phyloP scores from a whole-genome alignment of 2,113 vertebrate species.

The Onychostruthus taczanowskii region DNA sequence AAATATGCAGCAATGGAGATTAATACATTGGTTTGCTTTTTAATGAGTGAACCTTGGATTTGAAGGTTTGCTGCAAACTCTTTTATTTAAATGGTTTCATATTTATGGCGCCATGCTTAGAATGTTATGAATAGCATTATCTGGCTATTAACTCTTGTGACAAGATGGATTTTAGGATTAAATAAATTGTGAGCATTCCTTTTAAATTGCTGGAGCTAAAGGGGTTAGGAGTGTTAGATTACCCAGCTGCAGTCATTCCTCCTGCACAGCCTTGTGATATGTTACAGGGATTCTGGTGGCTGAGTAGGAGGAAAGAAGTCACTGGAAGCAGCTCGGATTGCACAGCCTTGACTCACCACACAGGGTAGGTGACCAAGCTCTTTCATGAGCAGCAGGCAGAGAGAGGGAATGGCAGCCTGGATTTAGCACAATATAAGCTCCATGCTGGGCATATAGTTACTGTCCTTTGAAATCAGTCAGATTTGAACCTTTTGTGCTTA shows the following conservation, averaged over 20 bases:
- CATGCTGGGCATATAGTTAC: neutral
- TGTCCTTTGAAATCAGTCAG: neutral
- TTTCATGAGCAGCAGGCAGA: neutral
- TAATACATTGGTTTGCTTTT: neutral
- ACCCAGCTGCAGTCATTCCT: neutral
- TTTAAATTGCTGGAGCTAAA: slow-evolving; percentile 1
- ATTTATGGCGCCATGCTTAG: neutral
- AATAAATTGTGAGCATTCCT: slow-evolving; percentile 5
- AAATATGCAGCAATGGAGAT: neutral
- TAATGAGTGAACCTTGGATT: neutral
- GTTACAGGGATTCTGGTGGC: neutral
- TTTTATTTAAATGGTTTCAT: slow-evolving; percentile 30
- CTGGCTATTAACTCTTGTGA: neutral
- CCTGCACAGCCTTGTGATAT: neutral
- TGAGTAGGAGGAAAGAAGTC: neutral
- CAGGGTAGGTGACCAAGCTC: neutral
- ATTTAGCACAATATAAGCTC: neutral
- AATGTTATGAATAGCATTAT: slow-evolving; percentile 1
- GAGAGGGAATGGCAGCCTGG: neutral
- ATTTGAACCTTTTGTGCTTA: neutral
- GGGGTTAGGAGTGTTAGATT: neutral
- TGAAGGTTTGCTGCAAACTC: neutral
- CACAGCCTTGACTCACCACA: neutral
- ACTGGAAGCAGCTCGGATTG: neutral
- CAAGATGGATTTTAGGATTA: slow-evolving; percentile 18